Evolutionary conservation across 2,113 vertebrate species (phyloP).

Genomic region (Agapornis roseicollis): DNA sequence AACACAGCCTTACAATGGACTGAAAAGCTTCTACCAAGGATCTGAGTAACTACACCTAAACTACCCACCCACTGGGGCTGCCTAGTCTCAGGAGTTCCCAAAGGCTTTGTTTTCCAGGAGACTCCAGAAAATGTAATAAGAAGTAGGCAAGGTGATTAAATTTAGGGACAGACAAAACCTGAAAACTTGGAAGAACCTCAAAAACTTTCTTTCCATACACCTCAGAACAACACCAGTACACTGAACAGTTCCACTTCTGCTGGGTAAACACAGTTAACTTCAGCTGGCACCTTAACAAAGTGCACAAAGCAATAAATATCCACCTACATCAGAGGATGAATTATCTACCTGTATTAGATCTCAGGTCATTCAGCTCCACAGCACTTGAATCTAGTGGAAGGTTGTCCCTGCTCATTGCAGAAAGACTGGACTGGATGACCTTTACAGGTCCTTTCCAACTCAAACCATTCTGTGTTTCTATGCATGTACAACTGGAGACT

Average conservation of each 20-base stretch:
- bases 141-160: background rate
- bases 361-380: background rate
- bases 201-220: background rate
- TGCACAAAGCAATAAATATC: rapidly evolving
- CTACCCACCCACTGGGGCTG: rapidly evolving
- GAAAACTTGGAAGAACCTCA: background rate
- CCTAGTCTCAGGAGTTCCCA: background rate
- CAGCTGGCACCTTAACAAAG: background rate
- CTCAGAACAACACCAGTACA: background rate
- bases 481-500: background rate
- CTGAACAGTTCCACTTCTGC: background rate
- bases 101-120: background rate
- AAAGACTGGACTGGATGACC: background rate
- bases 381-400: background rate
- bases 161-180: background rate
- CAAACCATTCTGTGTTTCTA: background rate
- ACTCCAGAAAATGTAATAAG: background rate
- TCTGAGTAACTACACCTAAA: background rate
- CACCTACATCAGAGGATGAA: background rate
- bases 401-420: background rate
- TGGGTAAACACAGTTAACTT: background rate
- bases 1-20: background rate
- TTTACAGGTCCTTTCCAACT: background rate
- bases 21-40: background rate
- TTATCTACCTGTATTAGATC: background rate